Evolutionary conservation across 2,797 vertebrate genomes (phyloP), one percentile per base, ranked within the genome.

Genomic region (Manis pentadactyla): DNA sequence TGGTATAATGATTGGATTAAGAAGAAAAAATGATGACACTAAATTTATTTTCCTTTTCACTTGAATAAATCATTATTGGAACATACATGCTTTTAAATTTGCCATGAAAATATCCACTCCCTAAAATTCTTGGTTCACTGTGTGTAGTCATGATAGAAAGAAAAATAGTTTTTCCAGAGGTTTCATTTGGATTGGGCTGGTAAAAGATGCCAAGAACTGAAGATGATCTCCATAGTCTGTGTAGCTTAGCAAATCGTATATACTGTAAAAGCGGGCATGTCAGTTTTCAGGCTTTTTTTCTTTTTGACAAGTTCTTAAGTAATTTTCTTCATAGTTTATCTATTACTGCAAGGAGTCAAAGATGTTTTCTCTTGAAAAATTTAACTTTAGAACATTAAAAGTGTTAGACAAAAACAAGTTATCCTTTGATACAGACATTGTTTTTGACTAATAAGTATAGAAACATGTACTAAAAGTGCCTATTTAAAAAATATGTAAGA

Each of bases 181-280:
- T 85, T 86, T 96, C 13, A 3, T 94, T 92, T 63, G 84, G 29
- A 75, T 46, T 87, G 34, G n/a, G 46, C 81, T 74, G 57, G n/a
- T 37, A 63, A 68, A 79, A 59, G 51, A 31, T 11, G 59, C 49
- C 29, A 84, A 53, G 42, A 55, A 29, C 31, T 73, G 25, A 83
- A 87, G 27, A 61, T 71, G 23, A 13, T 37, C 15, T 51, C 1
- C 7, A 29, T 34, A 49, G 63, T 9, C 17, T 19, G 0, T 53
- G 27, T 57, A 27, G 14, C 64, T 77, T 23, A 71, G 29, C 9
- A 23, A 53, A 46, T 49, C 64, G 12, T 10, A 42, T 77, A 31
- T n/a, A 12, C 42, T 59, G 53, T 59, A 61, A 84, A 91, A 90
- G 19, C 75, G 17, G 37, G 13, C 19, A 18, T 51, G 19, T 55